A percentile compares a stretch with the other conserved stretches of the same genome.
Conservation (phyloP, 2,113 vertebrate species). For the Heteronetta atricapilla region DNA sequence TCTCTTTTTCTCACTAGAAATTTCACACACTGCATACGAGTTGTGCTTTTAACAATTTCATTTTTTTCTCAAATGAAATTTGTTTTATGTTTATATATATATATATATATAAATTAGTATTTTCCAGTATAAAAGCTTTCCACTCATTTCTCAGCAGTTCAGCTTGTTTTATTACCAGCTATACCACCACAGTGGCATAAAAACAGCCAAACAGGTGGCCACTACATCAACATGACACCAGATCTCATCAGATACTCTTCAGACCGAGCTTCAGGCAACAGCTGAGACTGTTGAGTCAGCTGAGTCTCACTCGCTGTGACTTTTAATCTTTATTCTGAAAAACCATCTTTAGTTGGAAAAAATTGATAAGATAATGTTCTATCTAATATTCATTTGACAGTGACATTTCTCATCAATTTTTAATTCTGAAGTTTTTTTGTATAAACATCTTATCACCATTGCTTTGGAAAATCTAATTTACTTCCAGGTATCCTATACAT, state of each 20-base stretch:
- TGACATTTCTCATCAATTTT: background rate
- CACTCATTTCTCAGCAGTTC: background rate
- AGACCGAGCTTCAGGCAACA: background rate
- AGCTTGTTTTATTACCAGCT: background rate
- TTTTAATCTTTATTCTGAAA: background rate
- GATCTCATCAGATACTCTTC: background rate
- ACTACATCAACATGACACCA: background rate
- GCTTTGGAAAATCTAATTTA: background rate
- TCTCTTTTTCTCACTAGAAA: background rate
- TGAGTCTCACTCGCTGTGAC: background rate
- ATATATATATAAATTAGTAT: background rate
- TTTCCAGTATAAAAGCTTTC: background rate
- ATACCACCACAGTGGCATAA: background rate
- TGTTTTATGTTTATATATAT: too few relatives aligned
- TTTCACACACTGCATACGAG: background rate
- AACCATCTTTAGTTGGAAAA: background rate
- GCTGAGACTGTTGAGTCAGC: too few relatives aligned
- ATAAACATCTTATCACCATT: background rate
- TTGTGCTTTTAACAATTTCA: accelerated
- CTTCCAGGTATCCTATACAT: background rate
- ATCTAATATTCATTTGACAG: background rate
- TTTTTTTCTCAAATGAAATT: background rate
- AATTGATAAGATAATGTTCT: background rate
- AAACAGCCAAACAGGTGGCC: background rate
- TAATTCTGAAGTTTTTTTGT: background rate